A percentile compares a stretch with the other conserved stretches of the same genome.
Evolutionary conservation across 2,888 invertebrate species (phyloP).

Genomic region (Eilema griseolum): DNA sequence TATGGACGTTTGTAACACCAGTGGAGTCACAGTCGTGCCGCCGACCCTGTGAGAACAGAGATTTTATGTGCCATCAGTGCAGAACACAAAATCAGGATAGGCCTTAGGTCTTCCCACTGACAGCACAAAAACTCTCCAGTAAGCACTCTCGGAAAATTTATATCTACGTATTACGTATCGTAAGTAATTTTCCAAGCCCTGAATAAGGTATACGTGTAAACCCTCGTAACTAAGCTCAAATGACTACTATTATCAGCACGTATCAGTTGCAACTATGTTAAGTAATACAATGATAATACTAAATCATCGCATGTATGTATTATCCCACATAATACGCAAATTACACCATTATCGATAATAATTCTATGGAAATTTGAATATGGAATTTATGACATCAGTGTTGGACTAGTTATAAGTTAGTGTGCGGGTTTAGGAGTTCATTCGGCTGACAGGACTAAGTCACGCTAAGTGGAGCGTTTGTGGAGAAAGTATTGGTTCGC

Average conservation of each 20-base stretch:
- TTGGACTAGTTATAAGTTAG: constrained; percentile 68
- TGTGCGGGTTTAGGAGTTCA: constrained; percentile 68
- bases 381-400: constrained; percentile 73
- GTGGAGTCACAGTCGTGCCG: too few species aligned
- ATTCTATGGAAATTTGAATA: constrained; percentile 66
- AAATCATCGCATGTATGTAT: constrained; percentile 59
- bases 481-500: constrained; percentile 79
- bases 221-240: neutral
- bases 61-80: too few species aligned
- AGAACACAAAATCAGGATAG: too few species aligned
- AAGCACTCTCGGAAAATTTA: neutral
- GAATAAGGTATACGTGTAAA: neutral
- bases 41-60: too few species aligned
- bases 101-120: too few species aligned
- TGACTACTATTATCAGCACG: constrained; percentile 13
- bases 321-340: constrained; percentile 78
- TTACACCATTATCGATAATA: constrained; percentile 75
- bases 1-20: too few species aligned
- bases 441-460: constrained; percentile 69
- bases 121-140: too few species aligned
- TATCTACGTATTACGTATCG: neutral
- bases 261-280: constrained; percentile 13
- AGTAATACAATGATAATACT: constrained; percentile 29
- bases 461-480: constrained; percentile 63
- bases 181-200: neutral